Evolutionary conservation across 2,888 invertebrate species (phyloP), one percentile per base, ranked within the genome.

Genomic region (Scaptomyza cyrtandrae): DNA sequence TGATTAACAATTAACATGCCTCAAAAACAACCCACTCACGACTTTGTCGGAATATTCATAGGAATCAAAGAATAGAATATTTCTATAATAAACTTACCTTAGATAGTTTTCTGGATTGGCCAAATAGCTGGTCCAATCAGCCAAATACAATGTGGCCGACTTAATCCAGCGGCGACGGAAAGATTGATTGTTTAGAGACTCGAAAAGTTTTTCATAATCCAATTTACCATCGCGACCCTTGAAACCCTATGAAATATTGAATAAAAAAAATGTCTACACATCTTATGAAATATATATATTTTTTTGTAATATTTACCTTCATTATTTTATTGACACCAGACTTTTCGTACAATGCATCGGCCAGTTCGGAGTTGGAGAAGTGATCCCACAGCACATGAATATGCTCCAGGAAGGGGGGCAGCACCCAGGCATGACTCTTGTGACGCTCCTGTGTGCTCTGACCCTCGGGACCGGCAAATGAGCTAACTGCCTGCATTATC

Each of bases 91-190:
- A 46, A 88, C 92, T 93, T 91, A 96, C 95, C 95, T 95, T 85
- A 94, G 94, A 86, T 96, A 96, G 7, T 95, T 95, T 66, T 94
- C 94, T 1, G 97, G 96, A 85, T 97, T 95, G 0, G 96, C 94
- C 19, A 96, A 89, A 76, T 96, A 95, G 19, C 95, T 94, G 33
- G 96, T 94, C 93, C 95, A 94, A 60, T 95, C 95, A 0, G 96
- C 95, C 71, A 97, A 92, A 86, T 95, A 96, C 71, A 94, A 94
- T 1, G 96, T 95, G 9, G 96, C 94, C 6, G 95, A 94, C 81
- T 95, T 95, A 75, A 97, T 95, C 97, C 97, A 97, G 74, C 96
- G 94, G 52, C 96, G 94, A 71, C 97, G 94, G 85, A 96, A 95
- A 49, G 95, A 94, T 62, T 95, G 96, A 89, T 97, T 96, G 89